Percentiles rank a stretch among this genome's conserved stretches.
phyloP scores from a whole-genome alignment of 2,888 invertebrate genomes.

The Ophioninae sp. region DNA sequence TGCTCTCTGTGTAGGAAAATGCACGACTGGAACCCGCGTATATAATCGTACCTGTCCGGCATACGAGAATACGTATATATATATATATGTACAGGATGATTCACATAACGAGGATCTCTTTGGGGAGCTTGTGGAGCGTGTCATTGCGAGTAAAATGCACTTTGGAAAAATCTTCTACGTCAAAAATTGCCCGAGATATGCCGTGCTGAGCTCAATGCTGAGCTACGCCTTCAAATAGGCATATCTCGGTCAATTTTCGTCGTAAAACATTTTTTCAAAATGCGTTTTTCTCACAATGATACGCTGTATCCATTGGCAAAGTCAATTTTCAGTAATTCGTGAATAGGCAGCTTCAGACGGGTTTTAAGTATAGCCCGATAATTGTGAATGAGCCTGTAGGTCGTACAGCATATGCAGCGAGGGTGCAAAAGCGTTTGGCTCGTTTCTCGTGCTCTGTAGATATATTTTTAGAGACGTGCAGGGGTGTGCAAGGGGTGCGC shows the following conservation, averaged over 20 bases:
- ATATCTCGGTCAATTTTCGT: too few relatives aligned
- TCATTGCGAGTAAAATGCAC: neutral
- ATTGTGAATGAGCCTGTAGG: slow-evolving; percentile 1
- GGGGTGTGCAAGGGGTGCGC: neutral
- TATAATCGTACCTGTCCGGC: slow-evolving; percentile 9
- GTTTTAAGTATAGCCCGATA: too few relatives aligned
- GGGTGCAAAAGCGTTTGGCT: slow-evolving; percentile 48
- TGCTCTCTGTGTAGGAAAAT: slow-evolving; percentile 41
- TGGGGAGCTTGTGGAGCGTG: too few relatives aligned
- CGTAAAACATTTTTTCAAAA: too few relatives aligned
- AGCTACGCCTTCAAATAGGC: too few relatives aligned
- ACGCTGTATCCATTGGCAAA: too few relatives aligned
- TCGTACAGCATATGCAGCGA: slow-evolving; percentile 14
- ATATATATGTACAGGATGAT: slow-evolving; percentile 30
- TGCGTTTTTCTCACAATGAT: too few relatives aligned
- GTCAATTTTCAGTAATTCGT: too few relatives aligned
- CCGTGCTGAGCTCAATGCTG: too few relatives aligned
- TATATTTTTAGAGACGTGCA: neutral
- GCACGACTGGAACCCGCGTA: slow-evolving; percentile 21
- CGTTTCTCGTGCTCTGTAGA: slow-evolving; percentile 48
- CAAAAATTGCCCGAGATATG: too few relatives aligned
- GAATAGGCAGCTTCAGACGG: too few relatives aligned
- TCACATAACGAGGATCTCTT: too few relatives aligned
- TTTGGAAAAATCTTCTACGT: neutral
- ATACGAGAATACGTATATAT: slow-evolving; percentile 27